These are phyloP conservation scores for Agonopterix alstromeriana DNA, from an alignment of 2,888 invertebrate genomes.

Conservation along the genomic window DNA sequence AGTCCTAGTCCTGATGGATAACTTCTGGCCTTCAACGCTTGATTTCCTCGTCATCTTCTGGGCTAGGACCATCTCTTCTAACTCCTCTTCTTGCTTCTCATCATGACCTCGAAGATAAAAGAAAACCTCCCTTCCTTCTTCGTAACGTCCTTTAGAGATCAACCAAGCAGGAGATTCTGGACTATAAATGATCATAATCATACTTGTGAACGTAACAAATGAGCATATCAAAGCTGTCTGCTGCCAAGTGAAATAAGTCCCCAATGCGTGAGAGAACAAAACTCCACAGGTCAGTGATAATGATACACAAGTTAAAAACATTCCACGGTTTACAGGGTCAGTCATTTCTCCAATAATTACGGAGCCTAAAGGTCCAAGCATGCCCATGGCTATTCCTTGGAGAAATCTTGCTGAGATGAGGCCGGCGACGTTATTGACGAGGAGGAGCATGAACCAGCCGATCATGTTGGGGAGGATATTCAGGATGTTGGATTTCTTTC, in stretches of 20 bases:
- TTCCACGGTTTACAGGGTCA: conserved; percentile 78
- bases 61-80: conserved; percentile 62
- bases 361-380: conserved; percentile 71
- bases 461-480: conserved; percentile 68
- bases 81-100: conserved; percentile 50
- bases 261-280: conserved; percentile 78
- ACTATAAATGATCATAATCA: conserved; percentile 69
- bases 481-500: conserved; percentile 73
- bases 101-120: conserved; percentile 74
- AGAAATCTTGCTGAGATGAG: conserved; percentile 71
- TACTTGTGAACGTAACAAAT: conserved; percentile 64
- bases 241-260: conserved; percentile 78
- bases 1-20: conserved; percentile 27
- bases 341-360: conserved; percentile 78
- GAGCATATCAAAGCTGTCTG: conserved; percentile 72
- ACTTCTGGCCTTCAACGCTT: conserved; percentile 34
- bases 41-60: conserved; percentile 51
- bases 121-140: conserved; percentile 75
- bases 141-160: conserved; percentile 71
- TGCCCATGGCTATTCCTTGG: conserved; percentile 73
- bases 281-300: conserved; percentile 79
- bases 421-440: conserved; percentile 57
- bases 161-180: conserved; percentile 84
- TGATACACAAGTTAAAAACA: conserved; percentile 77
- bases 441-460: conserved; percentile 77